These are phyloP conservation scores for Thera britannica DNA, from an alignment of 2,888 invertebrate species.

Conservation along the genomic window DNA sequence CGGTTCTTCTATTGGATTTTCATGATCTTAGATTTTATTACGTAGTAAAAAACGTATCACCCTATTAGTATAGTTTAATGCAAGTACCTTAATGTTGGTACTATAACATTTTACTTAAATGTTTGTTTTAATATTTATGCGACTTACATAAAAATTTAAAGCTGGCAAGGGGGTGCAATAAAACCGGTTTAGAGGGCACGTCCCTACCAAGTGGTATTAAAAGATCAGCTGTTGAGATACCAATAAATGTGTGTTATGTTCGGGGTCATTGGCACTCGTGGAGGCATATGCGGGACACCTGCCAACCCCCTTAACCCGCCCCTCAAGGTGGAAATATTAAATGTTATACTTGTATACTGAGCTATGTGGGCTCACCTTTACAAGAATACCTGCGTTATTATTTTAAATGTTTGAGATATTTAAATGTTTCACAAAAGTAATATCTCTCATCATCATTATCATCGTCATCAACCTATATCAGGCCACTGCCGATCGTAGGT, in stretches of 20 bases:
- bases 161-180: constrained; percentile 36
- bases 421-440: constrained; percentile 23
- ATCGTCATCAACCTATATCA: no score
- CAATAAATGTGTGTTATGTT: constrained; percentile 39
- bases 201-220: constrained; percentile 46
- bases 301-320: constrained; percentile 65
- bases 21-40: no score
- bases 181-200: constrained; percentile 39
- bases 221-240: constrained; percentile 56
- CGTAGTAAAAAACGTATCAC: background rate
- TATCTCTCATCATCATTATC: background rate
- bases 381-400: constrained; percentile 38
- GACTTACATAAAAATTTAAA: constrained; percentile 39
- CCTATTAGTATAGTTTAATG: background rate
- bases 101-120: constrained; percentile 5
- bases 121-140: constrained; percentile 25
- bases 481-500: no score
- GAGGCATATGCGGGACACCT: constrained; percentile 81
- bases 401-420: constrained; percentile 38
- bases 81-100: background rate
- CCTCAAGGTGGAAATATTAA: constrained; percentile 75
- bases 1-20: no score
- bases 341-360: constrained; percentile 74
- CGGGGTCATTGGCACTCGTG: constrained; percentile 78
- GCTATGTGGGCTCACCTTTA: constrained; percentile 58